Conservation (phyloP, 2,888 invertebrate genomes). For the Rugalucina vietnamica region DNA sequence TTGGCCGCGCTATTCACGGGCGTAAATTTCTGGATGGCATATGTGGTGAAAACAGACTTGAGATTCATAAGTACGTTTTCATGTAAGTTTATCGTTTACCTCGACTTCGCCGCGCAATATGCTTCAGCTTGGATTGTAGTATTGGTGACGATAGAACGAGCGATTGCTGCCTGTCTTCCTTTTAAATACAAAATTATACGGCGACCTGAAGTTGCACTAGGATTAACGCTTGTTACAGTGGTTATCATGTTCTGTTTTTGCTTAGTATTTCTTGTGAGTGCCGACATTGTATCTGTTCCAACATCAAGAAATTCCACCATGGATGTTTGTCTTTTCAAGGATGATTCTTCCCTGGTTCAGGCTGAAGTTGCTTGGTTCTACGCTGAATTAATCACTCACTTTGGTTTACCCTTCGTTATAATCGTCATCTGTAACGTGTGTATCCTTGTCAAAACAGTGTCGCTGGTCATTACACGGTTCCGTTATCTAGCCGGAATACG, state of each 20-base stretch:
- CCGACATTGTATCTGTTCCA: not conserved
- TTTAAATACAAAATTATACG: not conserved
- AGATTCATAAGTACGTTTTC: not conserved
- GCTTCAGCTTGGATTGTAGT: not conserved
- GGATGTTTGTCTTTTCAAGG: not conserved
- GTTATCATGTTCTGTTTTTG: not conserved
- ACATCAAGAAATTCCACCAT: not conserved
- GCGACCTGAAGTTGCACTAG: not conserved
- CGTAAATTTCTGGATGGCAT: not conserved
- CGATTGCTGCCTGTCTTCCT: not conserved
- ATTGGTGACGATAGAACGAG: not conserved
- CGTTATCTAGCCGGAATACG: not conserved
- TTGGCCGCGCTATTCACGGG: not conserved
- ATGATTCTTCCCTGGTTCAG: not conserved
- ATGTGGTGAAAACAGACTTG: not conserved
- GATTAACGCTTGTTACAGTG: not conserved
- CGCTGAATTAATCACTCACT: not conserved
- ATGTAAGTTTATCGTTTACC: not conserved
- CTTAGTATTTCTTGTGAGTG: not conserved
- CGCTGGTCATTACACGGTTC: not conserved
- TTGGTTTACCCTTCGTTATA: not conserved
- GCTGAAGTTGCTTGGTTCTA: not conserved
- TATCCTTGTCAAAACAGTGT: not conserved
- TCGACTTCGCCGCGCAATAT: not conserved
- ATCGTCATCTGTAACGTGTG: not conserved